Percentiles rank a stretch among this genome's conserved stretches.
These are phyloP conservation scores for Drosophila pectinifera DNA, from an alignment of 1,140 invertebrate species.

Conservation along the genomic window DNA sequence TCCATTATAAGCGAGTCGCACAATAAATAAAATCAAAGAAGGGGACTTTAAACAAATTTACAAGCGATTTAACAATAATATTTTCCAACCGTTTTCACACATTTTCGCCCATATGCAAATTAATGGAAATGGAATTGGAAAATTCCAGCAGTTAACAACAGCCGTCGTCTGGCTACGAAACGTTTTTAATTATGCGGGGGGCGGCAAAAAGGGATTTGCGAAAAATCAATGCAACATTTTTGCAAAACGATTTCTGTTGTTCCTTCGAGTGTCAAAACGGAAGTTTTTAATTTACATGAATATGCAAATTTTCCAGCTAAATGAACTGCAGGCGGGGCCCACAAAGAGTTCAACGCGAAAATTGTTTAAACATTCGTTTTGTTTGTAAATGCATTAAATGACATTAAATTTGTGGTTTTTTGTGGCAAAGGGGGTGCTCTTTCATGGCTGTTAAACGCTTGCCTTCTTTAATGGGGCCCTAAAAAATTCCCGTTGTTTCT, in stretches of 20 bases:
- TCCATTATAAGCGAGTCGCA: neutral
- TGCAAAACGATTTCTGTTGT: conserved; percentile 37
- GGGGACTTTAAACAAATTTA: conserved; percentile 62
- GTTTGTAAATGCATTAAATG: conserved; percentile 62
- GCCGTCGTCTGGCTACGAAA: conserved; percentile 34
- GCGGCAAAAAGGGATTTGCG: conserved; percentile 29
- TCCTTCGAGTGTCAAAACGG: conserved; percentile 55
- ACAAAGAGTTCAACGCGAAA: conserved; percentile 48
- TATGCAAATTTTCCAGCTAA: conserved; percentile 67
- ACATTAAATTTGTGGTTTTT: conserved; percentile 54
- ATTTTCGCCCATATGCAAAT: conserved; percentile 50
- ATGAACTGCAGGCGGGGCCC: conserved; percentile 43
- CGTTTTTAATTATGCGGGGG: conserved; percentile 67
- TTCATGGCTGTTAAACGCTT: conserved; percentile 74
- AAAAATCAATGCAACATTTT: conserved; percentile 43
- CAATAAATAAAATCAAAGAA: conserved; percentile 26
- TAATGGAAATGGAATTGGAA: conserved; percentile 47
- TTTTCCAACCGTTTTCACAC: conserved; percentile 29
- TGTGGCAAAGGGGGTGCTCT: conserved; percentile 21
- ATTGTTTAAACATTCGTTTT: conserved; percentile 45
- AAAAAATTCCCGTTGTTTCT: conserved; percentile 44
- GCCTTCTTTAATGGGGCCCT: conserved; percentile 40
- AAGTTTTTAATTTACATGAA: conserved; percentile 79
- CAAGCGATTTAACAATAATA: conserved; percentile 79
- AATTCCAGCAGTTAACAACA: conserved; percentile 57